Base-by-base conservation (phyloP, 2,888 invertebrate species). In the Aproaerema taeniolella region DNA sequence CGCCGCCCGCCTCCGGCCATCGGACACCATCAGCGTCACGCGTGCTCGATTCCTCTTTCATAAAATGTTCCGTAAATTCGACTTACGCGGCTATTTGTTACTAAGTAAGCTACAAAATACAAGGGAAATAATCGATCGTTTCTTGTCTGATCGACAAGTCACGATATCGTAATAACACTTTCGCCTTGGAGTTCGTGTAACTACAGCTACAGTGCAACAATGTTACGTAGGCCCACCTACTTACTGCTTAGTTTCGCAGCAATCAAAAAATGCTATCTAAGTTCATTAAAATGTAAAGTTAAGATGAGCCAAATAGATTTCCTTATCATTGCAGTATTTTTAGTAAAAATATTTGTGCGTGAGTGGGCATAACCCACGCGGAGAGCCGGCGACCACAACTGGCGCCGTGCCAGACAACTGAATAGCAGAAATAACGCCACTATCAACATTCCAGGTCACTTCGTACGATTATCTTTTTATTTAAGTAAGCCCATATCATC, bases 381-480 rank as follows among this genome's bases (percentile, higher is more conserved):
- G 61, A 55, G 54, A 68, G 61, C 67, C 67, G 61, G 63, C 67
- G 67, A 68, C 74, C 72, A 65, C 73, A 61, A 58, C 75, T 83
- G 83, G 85, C 82, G 49, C 37, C 50, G 52, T 67, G 83, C 85
- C 85, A 83, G 68, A 64, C 68, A 64, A 61, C 68, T 67, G 67
- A 76, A 77, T 72, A 77, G 75, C 80, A 80, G 76, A 80, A 82
- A 83, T 83, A 83, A 83, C 81, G 73, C 73, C 71, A 77, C 80
- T 80, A 81, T 80, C 77, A 80, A 79, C 78, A 83, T 85, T 81
- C 83, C 82, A 83, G 83, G 76, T 77, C 83, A 83, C 75, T 79
- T 74, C 67, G 66, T 67, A 68, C 61, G 68, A 80, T 78, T 76
- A 78, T 76, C 67, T 74, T 76, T 71, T 75, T 78, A 70, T 71